Evolutionary conservation across 2,888 invertebrate genomes (phyloP), one percentile per base, ranked within the genome.

Genomic region (Caenorhabditis auriculariae): DNA sequence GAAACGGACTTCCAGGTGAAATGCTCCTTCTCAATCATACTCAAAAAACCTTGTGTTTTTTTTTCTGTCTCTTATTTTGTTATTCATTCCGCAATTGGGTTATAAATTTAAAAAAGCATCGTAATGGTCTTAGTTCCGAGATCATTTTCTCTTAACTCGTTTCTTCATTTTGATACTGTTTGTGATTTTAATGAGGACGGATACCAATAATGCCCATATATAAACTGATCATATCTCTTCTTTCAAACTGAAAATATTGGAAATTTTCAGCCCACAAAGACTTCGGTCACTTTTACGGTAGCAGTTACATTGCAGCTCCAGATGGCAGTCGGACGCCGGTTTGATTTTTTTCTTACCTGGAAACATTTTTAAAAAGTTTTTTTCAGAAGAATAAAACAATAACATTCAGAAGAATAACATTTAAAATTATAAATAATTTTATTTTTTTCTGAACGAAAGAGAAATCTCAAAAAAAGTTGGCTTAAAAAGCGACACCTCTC

Each of bases 221-320:
- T n/a, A n/a, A n/a, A n/a, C n/a, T n/a, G n/a, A n/a, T n/a, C n/a
- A n/a, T n/a, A n/a, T n/a, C n/a, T n/a, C n/a, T n/a, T n/a, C n/a
- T n/a, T n/a, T n/a, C n/a, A n/a, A n/a, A n/a, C n/a, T n/a, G n/a
- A n/a, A n/a, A n/a, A n/a, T n/a, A n/a, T n/a, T n/a, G n/a, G n/a
- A n/a, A n/a, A 9, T 57, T 76, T 78, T 61, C 71, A 82, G 86
- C 86, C 37, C 87, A 87, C 75, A 88, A 88, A 69, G 87, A 88
- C 60, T 90, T 94, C 74, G 94, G 96, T 9, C 90, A 89, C 73
- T 98, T 95, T 82, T 98, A 94, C 82, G 98, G 85, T 0, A 93
- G 93, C 0, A 90, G 91, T 73, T 98, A 96, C 82, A 87, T 93
- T 1, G 88, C 94, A 7, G 91, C 90, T 2, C 98, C 98, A 0